Conservation (phyloP, 2,797 vertebrate genomes). For the Spinibarbus caldwelli region DNA sequence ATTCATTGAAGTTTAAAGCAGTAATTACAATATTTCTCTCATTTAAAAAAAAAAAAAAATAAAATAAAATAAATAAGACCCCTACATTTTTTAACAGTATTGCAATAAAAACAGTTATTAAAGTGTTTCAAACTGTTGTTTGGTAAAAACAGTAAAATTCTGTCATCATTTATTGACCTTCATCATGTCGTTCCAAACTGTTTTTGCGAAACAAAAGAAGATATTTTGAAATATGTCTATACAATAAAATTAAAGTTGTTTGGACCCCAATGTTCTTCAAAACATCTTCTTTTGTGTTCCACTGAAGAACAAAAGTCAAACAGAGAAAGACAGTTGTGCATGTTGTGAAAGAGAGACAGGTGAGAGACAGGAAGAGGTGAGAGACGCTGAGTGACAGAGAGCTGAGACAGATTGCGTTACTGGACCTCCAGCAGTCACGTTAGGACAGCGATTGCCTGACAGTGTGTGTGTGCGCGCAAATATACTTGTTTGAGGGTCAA, state of each 20-base stretch:
- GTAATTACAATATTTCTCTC: no score
- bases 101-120: neutral
- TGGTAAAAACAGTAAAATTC: no score
- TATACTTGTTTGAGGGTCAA: conserved; percentile 13
- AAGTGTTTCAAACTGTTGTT: neutral
- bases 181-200: neutral
- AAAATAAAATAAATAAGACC: neutral
- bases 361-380: conserved; percentile 24
- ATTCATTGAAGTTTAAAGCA: no score
- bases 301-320: neutral
- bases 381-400: conserved; percentile 31
- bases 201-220: neutral
- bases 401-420: conserved; percentile 56
- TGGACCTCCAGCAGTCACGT: conserved; percentile 46
- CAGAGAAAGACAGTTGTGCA: neutral
- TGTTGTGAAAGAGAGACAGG: conserved; percentile 25
- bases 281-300: neutral
- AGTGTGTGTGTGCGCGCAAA: neutral
- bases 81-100: neutral
- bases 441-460: conserved; percentile 45
- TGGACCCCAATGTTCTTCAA: neutral
- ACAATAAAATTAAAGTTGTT: neutral
- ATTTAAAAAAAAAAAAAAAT: no score
- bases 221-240: neutral
- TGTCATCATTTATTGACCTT: neutral